Evolutionary conservation across 2,113 vertebrate genomes (phyloP).

Genomic region (Raja brachyura): DNA sequence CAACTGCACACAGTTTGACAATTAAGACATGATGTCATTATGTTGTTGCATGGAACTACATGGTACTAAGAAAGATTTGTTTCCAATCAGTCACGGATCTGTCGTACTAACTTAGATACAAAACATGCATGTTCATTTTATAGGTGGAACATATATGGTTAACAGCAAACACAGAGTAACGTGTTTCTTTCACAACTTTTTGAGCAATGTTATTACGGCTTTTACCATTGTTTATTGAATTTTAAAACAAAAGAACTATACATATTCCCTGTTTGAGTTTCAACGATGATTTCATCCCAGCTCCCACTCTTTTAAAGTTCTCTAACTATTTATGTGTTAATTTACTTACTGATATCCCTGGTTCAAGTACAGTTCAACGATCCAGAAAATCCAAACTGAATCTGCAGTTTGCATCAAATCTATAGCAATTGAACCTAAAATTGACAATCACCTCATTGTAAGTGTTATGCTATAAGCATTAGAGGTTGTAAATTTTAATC

Average conservation of each 20-base stretch:
- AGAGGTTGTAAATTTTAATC: not conserved
- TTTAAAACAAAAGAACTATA: not conserved
- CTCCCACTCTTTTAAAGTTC: not conserved
- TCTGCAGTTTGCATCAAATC: not conserved
- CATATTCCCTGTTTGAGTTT: not conserved
- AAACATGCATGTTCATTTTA: constrained; percentile 24
- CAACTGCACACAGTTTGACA: constrained; percentile 36
- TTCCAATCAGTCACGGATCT: constrained; percentile 29
- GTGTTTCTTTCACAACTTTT: not conserved
- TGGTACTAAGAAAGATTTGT: constrained; percentile 35
- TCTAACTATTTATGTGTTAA: not conserved
- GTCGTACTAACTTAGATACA: constrained; percentile 15
- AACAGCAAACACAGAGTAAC: not conserved
- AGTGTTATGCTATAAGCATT: not conserved
- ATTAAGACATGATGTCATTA: constrained; percentile 38
- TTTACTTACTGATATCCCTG: constrained; percentile 5
- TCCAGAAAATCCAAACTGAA: not conserved
- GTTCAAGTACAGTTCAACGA: not conserved
- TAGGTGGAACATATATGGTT: not conserved
- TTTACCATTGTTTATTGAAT: constrained; percentile 13
- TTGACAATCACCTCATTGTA: not conserved
- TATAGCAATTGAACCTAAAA: not conserved
- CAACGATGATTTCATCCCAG: constrained; percentile 11
- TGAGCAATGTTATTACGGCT: not conserved
- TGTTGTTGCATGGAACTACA: constrained; percentile 34